These are phyloP conservation scores for Heptranchias perlo DNA, from an alignment of 2,113 vertebrate species.

Conservation along the genomic window DNA sequence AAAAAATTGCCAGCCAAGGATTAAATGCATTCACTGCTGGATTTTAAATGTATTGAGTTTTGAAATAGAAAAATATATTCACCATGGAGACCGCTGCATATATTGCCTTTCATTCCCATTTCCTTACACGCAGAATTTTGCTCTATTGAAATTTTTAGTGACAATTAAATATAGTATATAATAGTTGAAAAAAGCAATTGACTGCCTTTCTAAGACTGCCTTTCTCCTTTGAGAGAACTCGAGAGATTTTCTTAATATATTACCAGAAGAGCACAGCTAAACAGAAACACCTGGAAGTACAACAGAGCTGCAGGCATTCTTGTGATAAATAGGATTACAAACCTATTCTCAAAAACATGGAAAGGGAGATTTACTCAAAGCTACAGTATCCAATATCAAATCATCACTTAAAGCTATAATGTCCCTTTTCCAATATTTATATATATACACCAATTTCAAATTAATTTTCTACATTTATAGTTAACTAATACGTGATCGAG, in stretches of 20 bases:
- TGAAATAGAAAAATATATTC: conserved; percentile 51
- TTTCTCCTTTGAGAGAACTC: not conserved
- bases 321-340: not conserved
- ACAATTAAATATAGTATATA: not conserved
- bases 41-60: conserved; percentile 61
- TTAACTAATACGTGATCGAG: not conserved
- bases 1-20: conserved; percentile 67
- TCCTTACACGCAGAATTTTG: not conserved
- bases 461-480: not conserved
- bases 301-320: not conserved
- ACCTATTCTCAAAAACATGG: not conserved
- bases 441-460: not conserved
- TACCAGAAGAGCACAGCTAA: not conserved
- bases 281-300: not conserved
- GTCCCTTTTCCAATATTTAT: not conserved
- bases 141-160: not conserved
- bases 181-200: not conserved
- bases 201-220: not conserved
- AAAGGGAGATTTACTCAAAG: not conserved
- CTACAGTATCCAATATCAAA: not conserved
- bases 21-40: conserved; percentile 64
- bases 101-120: not conserved
- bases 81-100: conserved; percentile 42
- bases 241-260: not conserved
- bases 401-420: not conserved